Conservation (phyloP, 2,113 vertebrate genomes). For the Macroglossus sobrinus region DNA sequence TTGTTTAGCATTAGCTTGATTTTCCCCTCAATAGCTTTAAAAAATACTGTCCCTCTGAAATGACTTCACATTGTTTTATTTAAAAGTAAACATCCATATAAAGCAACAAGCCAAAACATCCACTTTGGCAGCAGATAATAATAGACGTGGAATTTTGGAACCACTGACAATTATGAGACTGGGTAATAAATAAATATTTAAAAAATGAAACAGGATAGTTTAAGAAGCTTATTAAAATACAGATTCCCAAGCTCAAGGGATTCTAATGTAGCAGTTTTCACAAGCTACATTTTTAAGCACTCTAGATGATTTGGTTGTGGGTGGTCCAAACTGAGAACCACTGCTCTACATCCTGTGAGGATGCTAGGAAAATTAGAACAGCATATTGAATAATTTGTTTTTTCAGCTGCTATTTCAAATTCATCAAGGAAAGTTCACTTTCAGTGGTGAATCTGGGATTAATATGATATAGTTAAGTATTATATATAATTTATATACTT, state of each 20-base stretch:
- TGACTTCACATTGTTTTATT: background rate
- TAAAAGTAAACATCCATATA: background rate
- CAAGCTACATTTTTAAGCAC: background rate
- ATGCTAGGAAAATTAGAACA: background rate
- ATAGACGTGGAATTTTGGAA: background rate
- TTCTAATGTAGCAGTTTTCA: background rate
- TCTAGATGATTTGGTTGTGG: background rate
- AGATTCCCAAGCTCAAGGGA: background rate
- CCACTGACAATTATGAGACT: background rate
- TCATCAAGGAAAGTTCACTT: background rate
- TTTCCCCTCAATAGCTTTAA: background rate
- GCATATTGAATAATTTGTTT: background rate
- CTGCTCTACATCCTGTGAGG: background rate
- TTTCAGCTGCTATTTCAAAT: background rate
- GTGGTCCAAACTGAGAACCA: background rate
- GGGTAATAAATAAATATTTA: background rate
- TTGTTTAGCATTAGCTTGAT: conserved; percentile 11
- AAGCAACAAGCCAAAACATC: background rate
- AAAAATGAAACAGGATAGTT: conserved; percentile 16
- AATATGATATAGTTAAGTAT: background rate
- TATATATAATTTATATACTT: background rate
- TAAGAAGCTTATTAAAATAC: conserved; percentile 8
- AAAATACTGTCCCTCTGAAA: conserved; percentile 26
- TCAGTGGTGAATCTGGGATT: background rate
- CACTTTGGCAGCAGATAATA: background rate